A percentile compares a stretch with the other conserved stretches of the same genome.
Conservation (phyloP, 2,113 vertebrate species). For the Boulengeromyrus knoepffleri region DNA sequence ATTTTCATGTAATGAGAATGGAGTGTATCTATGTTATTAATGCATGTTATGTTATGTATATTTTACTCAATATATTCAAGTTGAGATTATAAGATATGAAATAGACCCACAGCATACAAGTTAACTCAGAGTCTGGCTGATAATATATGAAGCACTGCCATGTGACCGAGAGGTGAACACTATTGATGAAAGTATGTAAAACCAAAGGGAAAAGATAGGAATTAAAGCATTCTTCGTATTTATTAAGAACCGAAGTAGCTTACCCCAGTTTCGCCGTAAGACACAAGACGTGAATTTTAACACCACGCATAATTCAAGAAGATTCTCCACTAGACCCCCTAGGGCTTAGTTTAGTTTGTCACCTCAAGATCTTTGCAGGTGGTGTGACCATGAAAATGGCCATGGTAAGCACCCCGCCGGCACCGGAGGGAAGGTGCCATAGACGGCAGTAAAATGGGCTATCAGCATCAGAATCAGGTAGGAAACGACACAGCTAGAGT, state of each 20-base stretch:
- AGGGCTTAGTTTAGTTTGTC: conserved; percentile 61
- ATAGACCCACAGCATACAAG: background rate
- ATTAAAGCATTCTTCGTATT: background rate
- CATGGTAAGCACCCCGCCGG: conserved; percentile 50
- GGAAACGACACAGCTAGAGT: conserved; percentile 63
- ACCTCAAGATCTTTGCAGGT: conserved; percentile 59
- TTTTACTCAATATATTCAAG: background rate
- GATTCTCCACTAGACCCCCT: conserved; percentile 40
- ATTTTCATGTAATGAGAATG: background rate
- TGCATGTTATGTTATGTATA: background rate
- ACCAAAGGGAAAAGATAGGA: background rate
- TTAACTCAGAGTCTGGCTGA: background rate
- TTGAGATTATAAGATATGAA: background rate
- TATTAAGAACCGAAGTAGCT: background rate
- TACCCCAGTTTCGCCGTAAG: background rate
- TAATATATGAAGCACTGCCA: background rate
- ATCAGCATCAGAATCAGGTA: conserved; percentile 69
- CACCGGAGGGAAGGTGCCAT: conserved; percentile 46
- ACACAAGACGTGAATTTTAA: conserved; percentile 27
- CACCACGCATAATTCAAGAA: conserved; percentile 46
- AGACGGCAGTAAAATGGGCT: conserved; percentile 53
- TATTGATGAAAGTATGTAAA: background rate
- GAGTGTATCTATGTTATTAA: background rate
- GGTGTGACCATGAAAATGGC: conserved; percentile 69
- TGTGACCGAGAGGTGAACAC: background rate